Conservation (phyloP, 2,888 invertebrate species). For the Amphipoea lucens region DNA sequence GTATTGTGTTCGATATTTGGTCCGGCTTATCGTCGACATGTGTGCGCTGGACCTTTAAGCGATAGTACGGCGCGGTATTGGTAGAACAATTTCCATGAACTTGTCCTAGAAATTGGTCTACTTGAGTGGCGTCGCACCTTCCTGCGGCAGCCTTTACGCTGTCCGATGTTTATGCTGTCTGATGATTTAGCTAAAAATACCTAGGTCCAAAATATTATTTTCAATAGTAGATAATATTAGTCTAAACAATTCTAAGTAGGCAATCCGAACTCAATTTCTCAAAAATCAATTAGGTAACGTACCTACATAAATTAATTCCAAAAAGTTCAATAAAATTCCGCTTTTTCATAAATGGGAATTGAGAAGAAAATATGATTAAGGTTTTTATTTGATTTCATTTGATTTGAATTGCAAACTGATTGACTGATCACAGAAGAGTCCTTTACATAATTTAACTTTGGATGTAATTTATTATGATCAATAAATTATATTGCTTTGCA, state of each 20-base stretch:
- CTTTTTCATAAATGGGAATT: not conserved
- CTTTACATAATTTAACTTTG: not conserved
- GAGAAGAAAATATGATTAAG: constrained; percentile 15
- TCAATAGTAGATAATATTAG: no score
- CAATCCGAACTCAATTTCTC: not conserved
- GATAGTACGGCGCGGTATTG: no score
- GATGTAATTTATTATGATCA: not conserved
- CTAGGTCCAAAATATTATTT: no score
- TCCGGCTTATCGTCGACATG: not conserved
- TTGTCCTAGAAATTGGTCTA: no score
- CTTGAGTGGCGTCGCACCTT: no score
- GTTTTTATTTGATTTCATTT: not conserved
- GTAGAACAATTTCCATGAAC: no score
- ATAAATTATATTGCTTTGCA: not conserved
- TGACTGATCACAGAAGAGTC: constrained; percentile 5
- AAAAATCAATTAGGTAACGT: constrained; percentile 5
- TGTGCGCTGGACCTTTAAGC: not conserved
- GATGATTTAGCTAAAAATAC: no score
- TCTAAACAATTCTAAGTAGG: not conserved
- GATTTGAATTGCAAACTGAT: not conserved
- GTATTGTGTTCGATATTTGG: constrained; percentile 14
- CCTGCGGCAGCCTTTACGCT: not conserved
- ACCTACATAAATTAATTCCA: not conserved
- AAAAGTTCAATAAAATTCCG: not conserved
- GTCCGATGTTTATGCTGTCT: not conserved